Base-by-base conservation (phyloP, 2,888 invertebrate species). In the Pristionchus mayeri region DNA sequence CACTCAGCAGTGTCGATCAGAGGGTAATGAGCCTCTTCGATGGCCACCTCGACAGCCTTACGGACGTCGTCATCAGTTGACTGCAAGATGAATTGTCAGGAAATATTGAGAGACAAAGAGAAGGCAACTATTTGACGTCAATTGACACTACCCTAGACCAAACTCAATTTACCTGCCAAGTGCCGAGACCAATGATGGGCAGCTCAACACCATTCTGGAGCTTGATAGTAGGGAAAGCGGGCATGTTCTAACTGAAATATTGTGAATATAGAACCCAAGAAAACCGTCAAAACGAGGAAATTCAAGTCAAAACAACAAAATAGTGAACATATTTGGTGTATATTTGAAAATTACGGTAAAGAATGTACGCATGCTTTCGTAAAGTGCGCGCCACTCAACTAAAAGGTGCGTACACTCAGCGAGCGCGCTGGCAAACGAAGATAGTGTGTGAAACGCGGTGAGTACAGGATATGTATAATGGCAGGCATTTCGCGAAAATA, bases 1-100 rank as follows among this genome's bases (percentile, higher is more conserved):
- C 95, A 95, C 9, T 95, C 94, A 0, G 96, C 96, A 0, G 96
- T 95, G 93, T 97, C 96, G 87, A 97, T 96, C 91, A 96, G 96
- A 4, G 96, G 95, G 93, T 96, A 96, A 0, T 96, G 96, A 63
- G 95, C 95, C 88, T 95, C 95, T 75, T 96, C 93, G 0, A 96
- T 96, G 1, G 93, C 93, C 44, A 95, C 95, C 21, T 82, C 63
- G 21, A 82, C 81, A 18, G 81, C 81, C 81, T 82, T 82, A 21
- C 63, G 40, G 9, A 82, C 81, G 34, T 60, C 60, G 34, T 82
- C 81, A 24, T 82, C 81, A 7, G 63, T 60, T 21, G 81, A 60
- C 81, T 82, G 63, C 1, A 81, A 81, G 9, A 60, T 3, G 27
- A 24, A 24, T 60, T 16, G 60, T 67, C 0, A 37, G 6, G 67